Evolutionary conservation across 2,888 invertebrate species (phyloP).

Genomic region (Rhamnusium bicolor): DNA sequence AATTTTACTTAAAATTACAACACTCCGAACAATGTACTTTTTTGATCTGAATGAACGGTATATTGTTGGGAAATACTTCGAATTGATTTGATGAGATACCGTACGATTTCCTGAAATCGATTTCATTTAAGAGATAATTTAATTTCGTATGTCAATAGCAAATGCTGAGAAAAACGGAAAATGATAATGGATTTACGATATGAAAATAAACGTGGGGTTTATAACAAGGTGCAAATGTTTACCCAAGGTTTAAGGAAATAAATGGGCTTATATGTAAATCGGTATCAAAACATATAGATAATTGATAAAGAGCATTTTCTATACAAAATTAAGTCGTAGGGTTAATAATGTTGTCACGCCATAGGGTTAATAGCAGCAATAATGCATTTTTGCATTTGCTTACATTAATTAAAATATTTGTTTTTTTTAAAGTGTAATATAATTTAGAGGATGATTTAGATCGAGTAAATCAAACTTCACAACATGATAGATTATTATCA

Average conservation of each 20-base stretch:
- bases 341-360: background rate
- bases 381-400: too few relatives aligned
- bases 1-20: background rate
- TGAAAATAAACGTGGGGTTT: slow-evolving; percentile 1
- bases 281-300: background rate
- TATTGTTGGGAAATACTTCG: background rate
- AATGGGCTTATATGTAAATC: slow-evolving; percentile 1
- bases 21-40: background rate
- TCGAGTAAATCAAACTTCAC: too few relatives aligned
- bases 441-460: too few relatives aligned
- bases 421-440: too few relatives aligned
- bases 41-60: background rate
- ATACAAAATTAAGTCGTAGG: background rate
- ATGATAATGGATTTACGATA: slow-evolving; percentile 10
- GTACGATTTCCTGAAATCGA: slow-evolving; percentile 13
- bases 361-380: background rate
- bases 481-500: too few relatives aligned
- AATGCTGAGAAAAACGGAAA: slow-evolving; percentile 14
- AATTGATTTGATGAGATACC: background rate
- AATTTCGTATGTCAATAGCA: background rate
- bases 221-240: background rate
- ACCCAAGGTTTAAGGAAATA: background rate
- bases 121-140: slow-evolving; percentile 10
- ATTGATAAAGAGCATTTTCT: background rate
- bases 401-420: too few relatives aligned